A percentile compares a stretch with the other conserved stretches of the same genome.
These are phyloP conservation scores for Cephus cinctus DNA, from an alignment of 1,140 invertebrate species.

Conservation along the genomic window DNA sequence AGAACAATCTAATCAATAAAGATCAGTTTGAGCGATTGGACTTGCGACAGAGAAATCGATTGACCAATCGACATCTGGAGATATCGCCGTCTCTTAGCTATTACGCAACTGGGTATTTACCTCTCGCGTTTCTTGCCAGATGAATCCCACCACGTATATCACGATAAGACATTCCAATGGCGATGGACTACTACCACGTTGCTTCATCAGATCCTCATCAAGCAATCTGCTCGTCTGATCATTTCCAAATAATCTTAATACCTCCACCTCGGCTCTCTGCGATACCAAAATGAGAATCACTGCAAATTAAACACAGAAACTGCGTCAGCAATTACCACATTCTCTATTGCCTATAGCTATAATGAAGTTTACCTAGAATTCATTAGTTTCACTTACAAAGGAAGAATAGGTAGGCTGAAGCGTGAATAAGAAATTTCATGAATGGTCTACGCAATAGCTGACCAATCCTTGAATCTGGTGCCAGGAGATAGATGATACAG, in stretches of 20 bases:
- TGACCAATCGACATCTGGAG: too few species aligned
- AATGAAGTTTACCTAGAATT: too few species aligned
- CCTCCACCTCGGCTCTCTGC: constrained; percentile 76
- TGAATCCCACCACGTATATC: constrained; percentile 80
- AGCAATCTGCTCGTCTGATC: constrained; percentile 63
- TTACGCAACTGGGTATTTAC: too few species aligned
- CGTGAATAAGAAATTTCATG: constrained; percentile 93
- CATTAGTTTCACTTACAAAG: constrained; percentile 66
- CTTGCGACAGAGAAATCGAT: too few species aligned
- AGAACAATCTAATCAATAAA: too few species aligned
- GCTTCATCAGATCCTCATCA: constrained; percentile 62
- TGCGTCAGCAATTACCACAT: constrained; percentile 4
- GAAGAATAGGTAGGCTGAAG: constrained; percentile 90
- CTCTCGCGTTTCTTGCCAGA: constrained; percentile 89
- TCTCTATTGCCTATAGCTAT: constrained; percentile 9
- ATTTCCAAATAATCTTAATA: constrained; percentile 71
- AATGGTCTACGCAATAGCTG: constrained; percentile 85
- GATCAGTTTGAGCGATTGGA: too few species aligned
- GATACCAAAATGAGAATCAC: constrained; percentile 84
- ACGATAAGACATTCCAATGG: constrained; percentile 75
- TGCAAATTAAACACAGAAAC: constrained; percentile 52
- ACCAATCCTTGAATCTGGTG: constrained; percentile 73
- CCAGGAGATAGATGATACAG: constrained; percentile 78
- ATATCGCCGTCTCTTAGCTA: too few species aligned
- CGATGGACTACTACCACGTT: constrained; percentile 77